phyloP scores from a whole-genome alignment of 2,797 vertebrate species.

The Tokudaia muenninki region DNA sequence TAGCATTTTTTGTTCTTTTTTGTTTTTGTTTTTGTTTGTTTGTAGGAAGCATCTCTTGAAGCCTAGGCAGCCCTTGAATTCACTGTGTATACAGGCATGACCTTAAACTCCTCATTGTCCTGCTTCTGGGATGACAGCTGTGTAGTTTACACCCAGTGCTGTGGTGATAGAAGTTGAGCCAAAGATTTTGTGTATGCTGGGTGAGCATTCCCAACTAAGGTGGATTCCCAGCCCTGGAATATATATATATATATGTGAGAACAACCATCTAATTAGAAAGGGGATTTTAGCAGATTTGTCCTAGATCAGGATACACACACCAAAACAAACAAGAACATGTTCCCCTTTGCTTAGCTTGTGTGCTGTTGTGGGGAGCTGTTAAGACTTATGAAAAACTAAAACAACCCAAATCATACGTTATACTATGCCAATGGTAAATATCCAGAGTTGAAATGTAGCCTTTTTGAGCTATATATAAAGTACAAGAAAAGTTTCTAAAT shows the following conservation, averaged over 20 bases:
- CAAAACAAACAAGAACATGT: neutral
- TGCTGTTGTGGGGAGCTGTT: neutral
- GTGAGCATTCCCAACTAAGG: neutral
- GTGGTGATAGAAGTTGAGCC: neutral
- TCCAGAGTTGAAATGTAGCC: neutral
- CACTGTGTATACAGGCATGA: neutral
- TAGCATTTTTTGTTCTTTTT: neutral
- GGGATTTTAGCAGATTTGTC: neutral
- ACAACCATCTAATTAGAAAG: neutral
- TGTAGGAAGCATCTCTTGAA: neutral
- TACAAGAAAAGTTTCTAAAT: constrained; percentile 2
- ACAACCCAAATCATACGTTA: neutral
- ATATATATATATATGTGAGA: constrained; percentile 2
- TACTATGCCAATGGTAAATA: neutral
- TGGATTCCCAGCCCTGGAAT: neutral
- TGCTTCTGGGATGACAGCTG: neutral
- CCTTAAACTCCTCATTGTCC: neutral
- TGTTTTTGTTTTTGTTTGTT: neutral
- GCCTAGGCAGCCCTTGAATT: neutral
- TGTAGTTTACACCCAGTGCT: neutral
- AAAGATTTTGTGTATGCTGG: neutral
- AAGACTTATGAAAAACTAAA: constrained; percentile 8
- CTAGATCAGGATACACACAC: neutral
- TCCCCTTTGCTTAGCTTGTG: neutral
- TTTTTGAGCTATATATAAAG: constrained; percentile 9